Evolutionary conservation across 1,140 invertebrate genomes (phyloP).

Genomic region (Tetraneura akinire): DNA sequence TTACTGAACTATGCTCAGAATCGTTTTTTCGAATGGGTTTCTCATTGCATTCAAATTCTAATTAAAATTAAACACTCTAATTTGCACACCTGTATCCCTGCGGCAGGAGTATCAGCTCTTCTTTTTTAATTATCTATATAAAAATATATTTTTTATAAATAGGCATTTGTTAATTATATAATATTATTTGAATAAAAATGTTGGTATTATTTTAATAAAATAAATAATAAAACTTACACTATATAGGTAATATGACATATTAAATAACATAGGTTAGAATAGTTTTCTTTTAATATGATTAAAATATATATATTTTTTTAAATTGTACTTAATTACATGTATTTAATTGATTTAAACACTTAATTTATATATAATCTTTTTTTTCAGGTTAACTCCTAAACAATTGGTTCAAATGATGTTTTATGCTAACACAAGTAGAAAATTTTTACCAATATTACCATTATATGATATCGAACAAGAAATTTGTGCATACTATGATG

Average conservation of each 20-base stretch:
- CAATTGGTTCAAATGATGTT: slow-evolving; percentile 40
- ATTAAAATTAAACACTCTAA: no score
- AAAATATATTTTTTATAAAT: no score
- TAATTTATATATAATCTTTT: background rate
- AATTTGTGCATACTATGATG: slow-evolving; percentile 12
- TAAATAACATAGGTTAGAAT: background rate
- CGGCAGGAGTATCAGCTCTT: no score
- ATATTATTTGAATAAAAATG: background rate
- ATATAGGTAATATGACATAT: background rate
- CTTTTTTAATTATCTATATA: no score
- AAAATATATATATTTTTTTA: background rate
- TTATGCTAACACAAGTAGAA: slow-evolving; percentile 45
- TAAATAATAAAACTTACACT: background rate
- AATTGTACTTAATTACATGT: no score
- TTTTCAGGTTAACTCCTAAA: slow-evolving; percentile 27
- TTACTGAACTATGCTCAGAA: no score
- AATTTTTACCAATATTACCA: slow-evolving; percentile 23
- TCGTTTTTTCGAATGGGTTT: no score
- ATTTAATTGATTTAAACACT: no score
- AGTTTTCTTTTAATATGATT: background rate
- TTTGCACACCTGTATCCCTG: no score
- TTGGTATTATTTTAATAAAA: background rate
- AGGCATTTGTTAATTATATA: no score
- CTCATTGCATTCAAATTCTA: no score
- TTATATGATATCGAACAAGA: slow-evolving; percentile 43